Percentiles rank a stretch among this genome's conserved stretches.
phyloP scores from a whole-genome alignment of 2,113 vertebrate genomes.

The Leucopsar rothschildi region DNA sequence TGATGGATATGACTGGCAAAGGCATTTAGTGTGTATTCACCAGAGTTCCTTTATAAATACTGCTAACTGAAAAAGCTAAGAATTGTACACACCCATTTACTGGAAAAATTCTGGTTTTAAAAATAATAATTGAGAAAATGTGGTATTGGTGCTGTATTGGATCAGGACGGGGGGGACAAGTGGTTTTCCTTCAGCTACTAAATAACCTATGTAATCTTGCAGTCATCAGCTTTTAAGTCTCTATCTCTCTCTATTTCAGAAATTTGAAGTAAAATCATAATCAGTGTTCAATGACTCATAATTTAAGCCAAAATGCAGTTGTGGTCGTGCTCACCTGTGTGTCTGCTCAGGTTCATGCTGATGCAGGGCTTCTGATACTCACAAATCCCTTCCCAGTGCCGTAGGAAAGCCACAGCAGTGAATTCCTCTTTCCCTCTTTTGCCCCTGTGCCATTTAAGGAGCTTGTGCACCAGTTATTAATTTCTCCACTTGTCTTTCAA shows the following conservation, averaged over 20 bases:
- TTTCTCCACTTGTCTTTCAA: slow-evolving; percentile 40
- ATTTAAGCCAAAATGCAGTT: neutral
- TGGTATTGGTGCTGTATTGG: neutral
- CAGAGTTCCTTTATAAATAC: neutral
- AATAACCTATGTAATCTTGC: neutral
- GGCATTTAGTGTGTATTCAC: neutral
- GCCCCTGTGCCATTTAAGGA: neutral
- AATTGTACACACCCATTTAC: neutral
- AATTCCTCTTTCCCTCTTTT: neutral
- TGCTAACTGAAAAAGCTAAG: neutral
- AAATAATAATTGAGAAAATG: neutral
- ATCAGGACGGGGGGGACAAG: neutral
- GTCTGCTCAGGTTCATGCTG: neutral
- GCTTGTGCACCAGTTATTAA: neutral
- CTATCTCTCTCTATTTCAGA: neutral
- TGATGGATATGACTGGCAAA: neutral
- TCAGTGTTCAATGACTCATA: neutral
- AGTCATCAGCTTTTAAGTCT: neutral
- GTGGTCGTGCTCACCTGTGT: neutral
- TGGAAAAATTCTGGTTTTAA: neutral
- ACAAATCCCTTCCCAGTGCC: neutral
- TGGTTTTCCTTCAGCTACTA: neutral
- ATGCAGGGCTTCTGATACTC: neutral
- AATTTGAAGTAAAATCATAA: neutral
- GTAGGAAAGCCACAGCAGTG: neutral